These are phyloP conservation scores for Rhinogobius similis DNA, from an alignment of 2,113 vertebrate species.

Conservation along the genomic window DNA sequence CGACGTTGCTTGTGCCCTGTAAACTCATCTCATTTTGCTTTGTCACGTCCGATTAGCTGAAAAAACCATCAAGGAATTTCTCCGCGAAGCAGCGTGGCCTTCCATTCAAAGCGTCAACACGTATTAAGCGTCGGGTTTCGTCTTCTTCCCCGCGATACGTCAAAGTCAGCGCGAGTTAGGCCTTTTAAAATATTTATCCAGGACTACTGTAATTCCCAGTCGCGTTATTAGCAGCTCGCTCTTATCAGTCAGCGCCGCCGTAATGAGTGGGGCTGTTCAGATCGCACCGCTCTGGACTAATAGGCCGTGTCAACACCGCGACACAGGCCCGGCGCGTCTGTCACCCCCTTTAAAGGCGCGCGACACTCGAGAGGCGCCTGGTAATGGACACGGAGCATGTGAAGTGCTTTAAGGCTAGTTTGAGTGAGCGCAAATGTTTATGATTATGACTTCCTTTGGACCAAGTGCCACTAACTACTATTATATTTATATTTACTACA, in stretches of 20 bases:
- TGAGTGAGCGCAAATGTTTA: background rate
- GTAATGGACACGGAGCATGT: conserved; percentile 62
- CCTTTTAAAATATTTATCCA: conserved; percentile 50
- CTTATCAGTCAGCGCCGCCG: conserved; percentile 71
- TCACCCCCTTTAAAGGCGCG: conserved; percentile 53
- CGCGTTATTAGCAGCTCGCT: conserved; percentile 69
- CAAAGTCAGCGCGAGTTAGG: background rate
- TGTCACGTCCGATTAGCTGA: background rate
- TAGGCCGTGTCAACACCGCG: conserved; percentile 64
- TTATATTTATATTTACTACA: background rate
- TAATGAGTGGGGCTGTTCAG: conserved; percentile 71
- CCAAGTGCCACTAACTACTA: background rate
- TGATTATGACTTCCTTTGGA: background rate
- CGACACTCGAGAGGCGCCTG: conserved; percentile 54
- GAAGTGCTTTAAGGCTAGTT: background rate
- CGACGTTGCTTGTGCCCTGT: background rate
- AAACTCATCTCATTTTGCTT: background rate
- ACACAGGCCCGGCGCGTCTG: conserved; percentile 53
- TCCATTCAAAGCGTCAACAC: conserved; percentile 22
- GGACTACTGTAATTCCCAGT: conserved; percentile 54
- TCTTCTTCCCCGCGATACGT: background rate
- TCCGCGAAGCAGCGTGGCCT: background rate
- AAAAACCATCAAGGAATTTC: background rate
- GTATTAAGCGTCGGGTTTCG: conserved; percentile 6
- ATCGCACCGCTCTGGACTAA: conserved; percentile 73